Evolutionary conservation across 1,140 invertebrate species (phyloP).

Genomic region (Sipha flava): DNA sequence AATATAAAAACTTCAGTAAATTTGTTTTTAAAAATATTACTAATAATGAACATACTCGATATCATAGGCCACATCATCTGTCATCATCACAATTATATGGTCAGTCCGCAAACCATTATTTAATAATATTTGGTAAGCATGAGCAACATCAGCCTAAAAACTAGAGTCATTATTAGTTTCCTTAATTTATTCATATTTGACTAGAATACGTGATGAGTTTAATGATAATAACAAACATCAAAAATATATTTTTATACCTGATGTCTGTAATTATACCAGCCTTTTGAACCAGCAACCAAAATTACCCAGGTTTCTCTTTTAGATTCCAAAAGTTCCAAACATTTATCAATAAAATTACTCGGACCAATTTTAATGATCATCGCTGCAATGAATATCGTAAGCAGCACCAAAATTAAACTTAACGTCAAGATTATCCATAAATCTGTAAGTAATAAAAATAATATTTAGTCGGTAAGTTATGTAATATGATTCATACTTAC

Average conservation of each 20-base stretch:
- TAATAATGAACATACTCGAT: conserved; percentile 42
- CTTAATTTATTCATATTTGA: background rate
- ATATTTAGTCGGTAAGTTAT: background rate
- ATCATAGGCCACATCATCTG: conserved; percentile 54
- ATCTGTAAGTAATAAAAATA: background rate
- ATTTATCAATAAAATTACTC: background rate
- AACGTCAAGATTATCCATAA: background rate
- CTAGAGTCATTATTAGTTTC: background rate
- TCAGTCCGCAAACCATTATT: conserved; percentile 49
- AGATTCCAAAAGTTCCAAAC: background rate
- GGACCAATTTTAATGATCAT: background rate
- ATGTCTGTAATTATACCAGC: conserved; percentile 54
- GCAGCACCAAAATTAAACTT: background rate
- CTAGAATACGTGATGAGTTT: no score
- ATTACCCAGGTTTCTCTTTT: conserved; percentile 47
- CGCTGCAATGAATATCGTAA: background rate
- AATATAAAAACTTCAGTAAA: no score
- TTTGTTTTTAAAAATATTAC: no score
- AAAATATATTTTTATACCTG: conserved; percentile 47
- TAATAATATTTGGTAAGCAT: conserved; percentile 54
- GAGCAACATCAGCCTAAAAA: conserved; percentile 52
- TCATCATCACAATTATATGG: conserved; percentile 56
- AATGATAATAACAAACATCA: no score
- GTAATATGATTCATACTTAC: background rate
- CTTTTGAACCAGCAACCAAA: conserved; percentile 53